Conservation (phyloP, 1,140 invertebrate genomes). For the Drosophila ercepeae region DNA sequence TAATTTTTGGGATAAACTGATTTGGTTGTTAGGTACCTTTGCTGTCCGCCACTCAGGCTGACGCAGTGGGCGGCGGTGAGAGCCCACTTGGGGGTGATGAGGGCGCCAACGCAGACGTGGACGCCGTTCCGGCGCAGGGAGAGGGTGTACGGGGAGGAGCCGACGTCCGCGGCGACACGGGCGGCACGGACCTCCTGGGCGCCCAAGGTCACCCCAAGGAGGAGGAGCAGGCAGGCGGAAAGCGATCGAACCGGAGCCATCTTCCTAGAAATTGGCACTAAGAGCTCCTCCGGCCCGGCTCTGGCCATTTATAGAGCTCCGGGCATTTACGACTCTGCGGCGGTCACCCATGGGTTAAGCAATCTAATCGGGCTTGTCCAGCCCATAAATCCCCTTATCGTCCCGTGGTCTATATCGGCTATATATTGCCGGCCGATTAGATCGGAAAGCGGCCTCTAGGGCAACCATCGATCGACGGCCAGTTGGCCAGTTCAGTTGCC, state of each 20-base stretch:
- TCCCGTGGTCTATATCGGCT: not conserved
- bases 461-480: conserved; percentile 11
- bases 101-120: conserved; percentile 54
- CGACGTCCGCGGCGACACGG: conserved; percentile 33
- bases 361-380: conserved; percentile 18
- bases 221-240: conserved; percentile 1
- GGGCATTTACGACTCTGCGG: conserved; percentile 17
- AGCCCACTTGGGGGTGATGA: conserved; percentile 32
- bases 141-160: conserved; percentile 65
- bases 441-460: conserved; percentile 2
- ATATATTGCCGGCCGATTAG: conserved; percentile 24
- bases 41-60: conserved; percentile 41
- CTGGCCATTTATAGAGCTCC: conserved; percentile 25
- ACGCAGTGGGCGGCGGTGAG: conserved; percentile 75
- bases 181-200: not conserved
- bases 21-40: conserved; percentile 50
- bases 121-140: conserved; percentile 59
- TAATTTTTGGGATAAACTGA: not conserved
- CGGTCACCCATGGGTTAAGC: not conserved
- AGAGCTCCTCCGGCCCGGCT: not conserved
- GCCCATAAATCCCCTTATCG: conserved; percentile 19
- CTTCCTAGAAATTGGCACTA: conserved; percentile 6
- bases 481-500: conserved; percentile 50
- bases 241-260: conserved; percentile 18
- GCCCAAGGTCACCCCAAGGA: not conserved